Evolutionary conservation across 2,888 invertebrate genomes (phyloP).

Genomic region (Trissonchulus latispiculum): DNA sequence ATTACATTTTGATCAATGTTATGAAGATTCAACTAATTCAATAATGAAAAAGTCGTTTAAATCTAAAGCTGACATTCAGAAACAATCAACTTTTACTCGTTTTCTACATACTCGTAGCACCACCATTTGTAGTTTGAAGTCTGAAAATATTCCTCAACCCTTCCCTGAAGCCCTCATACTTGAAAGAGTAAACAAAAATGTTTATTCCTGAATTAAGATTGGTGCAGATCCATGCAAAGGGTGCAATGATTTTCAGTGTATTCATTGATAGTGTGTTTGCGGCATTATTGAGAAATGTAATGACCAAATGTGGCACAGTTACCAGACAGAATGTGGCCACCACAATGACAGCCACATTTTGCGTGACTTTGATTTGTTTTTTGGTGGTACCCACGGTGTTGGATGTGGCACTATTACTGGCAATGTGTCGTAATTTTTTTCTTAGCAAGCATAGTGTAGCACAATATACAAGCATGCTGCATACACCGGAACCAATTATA

Average conservation of each 20-base stretch:
- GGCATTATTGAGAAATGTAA: neutral
- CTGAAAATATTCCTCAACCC: neutral
- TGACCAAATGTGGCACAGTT: neutral
- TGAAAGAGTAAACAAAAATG: neutral
- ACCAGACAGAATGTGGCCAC: neutral
- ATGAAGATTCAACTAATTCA: neutral
- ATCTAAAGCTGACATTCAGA: too few relatives aligned
- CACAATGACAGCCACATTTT: neutral
- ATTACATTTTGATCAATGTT: too few relatives aligned
- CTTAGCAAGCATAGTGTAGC: too few relatives aligned
- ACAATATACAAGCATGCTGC: neutral
- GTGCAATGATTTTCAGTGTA: neutral
- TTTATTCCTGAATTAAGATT: neutral
- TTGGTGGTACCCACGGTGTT: too few relatives aligned
- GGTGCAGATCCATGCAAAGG: neutral
- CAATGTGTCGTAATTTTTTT: too few relatives aligned
- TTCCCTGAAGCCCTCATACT: neutral
- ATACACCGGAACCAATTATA: neutral
- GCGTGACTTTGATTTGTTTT: neutral
- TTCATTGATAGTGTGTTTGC: neutral
- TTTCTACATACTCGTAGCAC: too few relatives aligned
- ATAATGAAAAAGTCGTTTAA: too few relatives aligned
- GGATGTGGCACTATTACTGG: too few relatives aligned
- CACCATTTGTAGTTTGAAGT: too few relatives aligned
- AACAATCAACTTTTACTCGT: too few relatives aligned